These are phyloP conservation scores for Trinorchestia longiramus DNA, from an alignment of 1,140 invertebrate genomes.

Conservation along the genomic window DNA sequence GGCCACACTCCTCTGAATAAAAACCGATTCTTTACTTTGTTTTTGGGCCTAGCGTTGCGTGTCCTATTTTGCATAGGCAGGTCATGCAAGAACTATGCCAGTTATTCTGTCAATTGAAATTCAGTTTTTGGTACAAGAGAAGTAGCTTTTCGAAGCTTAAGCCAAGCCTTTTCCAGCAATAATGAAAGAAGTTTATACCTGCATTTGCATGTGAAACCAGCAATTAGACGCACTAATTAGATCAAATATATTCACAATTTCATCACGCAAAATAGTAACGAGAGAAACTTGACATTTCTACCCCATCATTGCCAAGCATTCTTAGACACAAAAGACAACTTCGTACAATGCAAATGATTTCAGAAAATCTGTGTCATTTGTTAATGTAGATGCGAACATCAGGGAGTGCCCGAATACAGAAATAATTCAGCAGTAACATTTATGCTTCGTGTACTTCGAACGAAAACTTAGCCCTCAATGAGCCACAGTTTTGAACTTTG, in stretches of 20 bases:
- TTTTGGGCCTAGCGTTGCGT: constrained; percentile 5
- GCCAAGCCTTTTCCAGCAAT: background rate
- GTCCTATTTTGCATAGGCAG: constrained; percentile 6
- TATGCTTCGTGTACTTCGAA: background rate
- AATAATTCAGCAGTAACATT: constrained; percentile 9
- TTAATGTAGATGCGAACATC: background rate
- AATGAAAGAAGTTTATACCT: background rate
- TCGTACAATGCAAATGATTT: background rate
- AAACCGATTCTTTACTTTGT: background rate
- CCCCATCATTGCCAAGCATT: background rate
- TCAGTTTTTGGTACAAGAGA: background rate
- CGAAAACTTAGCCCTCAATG: background rate
- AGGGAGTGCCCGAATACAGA: background rate
- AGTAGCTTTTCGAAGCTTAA: background rate
- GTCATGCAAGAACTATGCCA: background rate
- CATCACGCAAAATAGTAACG: background rate
- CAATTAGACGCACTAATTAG: background rate
- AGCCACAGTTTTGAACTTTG: background rate
- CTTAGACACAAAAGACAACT: background rate
- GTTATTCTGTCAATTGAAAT: background rate
- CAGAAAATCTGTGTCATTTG: background rate
- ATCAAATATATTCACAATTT: background rate
- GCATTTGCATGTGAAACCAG: background rate
- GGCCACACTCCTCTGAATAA: background rate
- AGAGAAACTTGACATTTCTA: background rate